Evolutionary conservation across 2,797 vertebrate species (phyloP), one percentile per base, ranked within the genome.

Genomic region (Linurgus olivaceus): DNA sequence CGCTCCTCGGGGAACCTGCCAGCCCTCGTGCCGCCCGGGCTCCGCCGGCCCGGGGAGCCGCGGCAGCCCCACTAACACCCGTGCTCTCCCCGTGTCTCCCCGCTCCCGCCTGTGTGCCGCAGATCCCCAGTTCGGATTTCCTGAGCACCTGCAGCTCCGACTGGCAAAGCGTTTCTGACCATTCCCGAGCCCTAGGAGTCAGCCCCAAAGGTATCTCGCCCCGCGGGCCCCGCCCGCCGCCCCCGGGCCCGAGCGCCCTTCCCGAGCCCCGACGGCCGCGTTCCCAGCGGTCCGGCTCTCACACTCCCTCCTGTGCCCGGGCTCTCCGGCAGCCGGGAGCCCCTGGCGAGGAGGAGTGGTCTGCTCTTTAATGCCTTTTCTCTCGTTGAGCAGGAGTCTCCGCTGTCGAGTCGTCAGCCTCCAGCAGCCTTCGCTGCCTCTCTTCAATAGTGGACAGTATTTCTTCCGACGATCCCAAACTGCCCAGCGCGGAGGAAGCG

Each of bases 401-500:
- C 77, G 93, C 84, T 74, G 71, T 95, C 2, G 99, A 99, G 89
- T 98, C 99, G 6, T 98, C 99, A 1, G 99, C 98, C 6, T 98
- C 99, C 59, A 98, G 98, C 97, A 99, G 99, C 95, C 99, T 99
- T 28, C 98, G 98, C 59, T 98, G 98, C 35, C 98, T 99, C 55
- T 99, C 99, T 42, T 99, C 99, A 44, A 99, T 99, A 65, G 99
- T 99, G 95, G 98, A 99, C 98, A 99, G 99, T 95, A 99, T 99
- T 97, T 98, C 98, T 86, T 99, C 96, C 4, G 98, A 99, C 45
- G 98, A 99, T 38, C 97, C 96, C 90, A 99, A 98, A 78, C 95
- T 97, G 48, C 96, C 90, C 95, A 93, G 95, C 50, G 96, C 86
- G 31, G 98, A 98, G 68, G 98, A 98, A 68, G 91, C 89, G 66